Evolutionary conservation across 2,888 invertebrate species (phyloP).

Genomic region (Deilephila porcellus): DNA sequence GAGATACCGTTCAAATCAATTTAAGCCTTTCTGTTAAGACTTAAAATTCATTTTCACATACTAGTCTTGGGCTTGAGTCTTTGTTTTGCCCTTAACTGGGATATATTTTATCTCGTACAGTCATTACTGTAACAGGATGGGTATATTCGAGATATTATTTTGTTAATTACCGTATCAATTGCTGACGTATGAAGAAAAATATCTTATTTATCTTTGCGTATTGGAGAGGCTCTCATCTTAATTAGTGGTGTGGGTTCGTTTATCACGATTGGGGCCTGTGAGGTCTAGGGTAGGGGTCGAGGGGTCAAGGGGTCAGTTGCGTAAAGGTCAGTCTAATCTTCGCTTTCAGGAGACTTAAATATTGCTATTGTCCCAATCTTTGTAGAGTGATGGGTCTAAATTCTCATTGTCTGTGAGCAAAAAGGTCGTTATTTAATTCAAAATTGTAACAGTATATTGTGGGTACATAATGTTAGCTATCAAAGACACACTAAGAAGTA

Average conservation of each 20-base stretch:
- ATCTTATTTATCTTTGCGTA: background rate
- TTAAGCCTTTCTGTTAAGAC: conserved; percentile 32
- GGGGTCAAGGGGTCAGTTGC: background rate
- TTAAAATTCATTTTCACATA: conserved; percentile 39
- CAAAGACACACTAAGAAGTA: too few species aligned
- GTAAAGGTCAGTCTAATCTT: background rate
- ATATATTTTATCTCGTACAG: conserved; percentile 20
- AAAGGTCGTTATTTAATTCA: too few species aligned
- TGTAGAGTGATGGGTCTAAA: background rate
- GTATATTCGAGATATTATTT: conserved; percentile 13
- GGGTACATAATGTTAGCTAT: too few species aligned
- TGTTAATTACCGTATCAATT: background rate
- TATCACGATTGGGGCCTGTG: too few species aligned
- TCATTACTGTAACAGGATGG: conserved; percentile 8
- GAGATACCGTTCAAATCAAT: conserved; percentile 32
- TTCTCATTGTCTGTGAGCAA: too few species aligned
- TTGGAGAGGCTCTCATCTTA: background rate
- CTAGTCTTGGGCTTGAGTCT: conserved; percentile 22
- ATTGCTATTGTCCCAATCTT: background rate
- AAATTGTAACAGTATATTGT: too few species aligned
- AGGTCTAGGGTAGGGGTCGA: background rate
- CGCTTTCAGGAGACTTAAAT: background rate
- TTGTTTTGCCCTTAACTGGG: conserved; percentile 36
- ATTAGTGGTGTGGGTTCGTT: background rate
- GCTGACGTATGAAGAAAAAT: background rate